Evolutionary conservation across 2,113 vertebrate genomes (phyloP).

Genomic region (Loxodonta africana): DNA sequence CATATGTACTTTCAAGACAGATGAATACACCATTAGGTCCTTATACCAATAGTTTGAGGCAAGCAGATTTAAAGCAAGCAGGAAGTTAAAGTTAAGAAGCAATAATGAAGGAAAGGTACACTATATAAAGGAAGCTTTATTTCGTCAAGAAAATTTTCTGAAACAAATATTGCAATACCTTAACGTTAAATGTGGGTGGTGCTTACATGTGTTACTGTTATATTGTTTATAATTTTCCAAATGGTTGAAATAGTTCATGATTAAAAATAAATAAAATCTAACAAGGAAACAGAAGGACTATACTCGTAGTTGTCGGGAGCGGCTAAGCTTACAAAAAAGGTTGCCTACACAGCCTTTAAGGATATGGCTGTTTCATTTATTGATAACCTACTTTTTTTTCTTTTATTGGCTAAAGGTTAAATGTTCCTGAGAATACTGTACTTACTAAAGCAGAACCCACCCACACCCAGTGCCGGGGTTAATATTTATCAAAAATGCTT

Average conservation of each 20-base stretch:
- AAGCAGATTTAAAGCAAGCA: not conserved
- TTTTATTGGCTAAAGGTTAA: not conserved
- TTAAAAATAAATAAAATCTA: constrained; percentile 52
- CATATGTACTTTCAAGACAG: constrained; percentile 4
- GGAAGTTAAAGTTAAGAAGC: constrained; percentile 17
- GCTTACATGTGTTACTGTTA: not conserved
- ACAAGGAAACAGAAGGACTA: not conserved
- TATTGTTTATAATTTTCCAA: not conserved
- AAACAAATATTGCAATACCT: not conserved
- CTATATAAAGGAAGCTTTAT: not conserved
- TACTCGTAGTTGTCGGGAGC: not conserved
- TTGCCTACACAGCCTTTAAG: not conserved
- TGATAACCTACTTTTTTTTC: not conserved
- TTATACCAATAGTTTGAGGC: not conserved
- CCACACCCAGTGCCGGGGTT: not conserved
- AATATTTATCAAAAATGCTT: constrained; percentile 25
- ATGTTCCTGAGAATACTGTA: not conserved
- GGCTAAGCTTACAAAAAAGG: not conserved
- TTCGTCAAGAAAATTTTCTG: not conserved
- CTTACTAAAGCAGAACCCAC: not conserved
- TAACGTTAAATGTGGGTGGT: not conserved
- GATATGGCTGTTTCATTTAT: not conserved
- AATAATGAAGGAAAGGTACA: not conserved
- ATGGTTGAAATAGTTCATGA: constrained; percentile 5
- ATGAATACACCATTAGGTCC: not conserved